A percentile compares a stretch with the other conserved stretches of the same genome.
Conservation (phyloP, 2,888 invertebrate genomes). For the Trachelus stipa region DNA sequence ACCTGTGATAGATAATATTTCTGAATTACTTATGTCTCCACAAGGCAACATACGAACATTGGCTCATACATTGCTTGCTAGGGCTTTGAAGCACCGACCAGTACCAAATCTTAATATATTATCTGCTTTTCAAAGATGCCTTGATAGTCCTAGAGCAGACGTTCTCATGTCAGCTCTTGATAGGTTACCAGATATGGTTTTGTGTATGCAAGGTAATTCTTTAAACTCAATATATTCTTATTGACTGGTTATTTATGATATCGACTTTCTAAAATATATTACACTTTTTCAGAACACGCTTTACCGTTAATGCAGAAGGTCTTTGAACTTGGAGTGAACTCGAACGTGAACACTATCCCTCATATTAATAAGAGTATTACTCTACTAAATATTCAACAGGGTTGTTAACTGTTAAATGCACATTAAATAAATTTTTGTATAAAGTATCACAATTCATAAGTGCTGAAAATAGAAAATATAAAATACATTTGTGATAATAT, state of each 20-base stretch:
- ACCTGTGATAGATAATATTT: slow-evolving; percentile 74
- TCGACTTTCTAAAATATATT: slow-evolving; percentile 23
- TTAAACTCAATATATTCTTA: background rate
- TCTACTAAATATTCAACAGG: slow-evolving; percentile 85
- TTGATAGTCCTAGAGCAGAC: slow-evolving; percentile 83
- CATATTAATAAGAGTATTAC: slow-evolving; percentile 85
- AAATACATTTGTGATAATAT: slow-evolving; percentile 6
- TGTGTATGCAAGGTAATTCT: slow-evolving; percentile 77
- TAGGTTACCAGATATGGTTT: slow-evolving; percentile 83
- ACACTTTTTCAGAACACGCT: slow-evolving; percentile 77
- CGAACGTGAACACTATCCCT: slow-evolving; percentile 80
- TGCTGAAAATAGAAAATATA: background rate
- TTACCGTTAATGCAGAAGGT: slow-evolving; percentile 81
- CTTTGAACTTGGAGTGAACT: slow-evolving; percentile 84
- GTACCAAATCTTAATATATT: slow-evolving; percentile 74
- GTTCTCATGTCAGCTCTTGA: slow-evolving; percentile 84
- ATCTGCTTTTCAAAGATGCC: slow-evolving; percentile 82
- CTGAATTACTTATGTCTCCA: slow-evolving; percentile 74
- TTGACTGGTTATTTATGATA: background rate
- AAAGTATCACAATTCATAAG: slow-evolving; percentile 17
- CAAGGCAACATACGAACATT: slow-evolving; percentile 74
- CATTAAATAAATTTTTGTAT: slow-evolving; percentile 31
- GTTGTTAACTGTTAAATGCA: slow-evolving; percentile 70
- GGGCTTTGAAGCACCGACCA: slow-evolving; percentile 78
- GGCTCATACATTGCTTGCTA: slow-evolving; percentile 79